These are phyloP conservation scores for Athalia circularis DNA, from an alignment of 2,888 invertebrate species.

Conservation along the genomic window DNA sequence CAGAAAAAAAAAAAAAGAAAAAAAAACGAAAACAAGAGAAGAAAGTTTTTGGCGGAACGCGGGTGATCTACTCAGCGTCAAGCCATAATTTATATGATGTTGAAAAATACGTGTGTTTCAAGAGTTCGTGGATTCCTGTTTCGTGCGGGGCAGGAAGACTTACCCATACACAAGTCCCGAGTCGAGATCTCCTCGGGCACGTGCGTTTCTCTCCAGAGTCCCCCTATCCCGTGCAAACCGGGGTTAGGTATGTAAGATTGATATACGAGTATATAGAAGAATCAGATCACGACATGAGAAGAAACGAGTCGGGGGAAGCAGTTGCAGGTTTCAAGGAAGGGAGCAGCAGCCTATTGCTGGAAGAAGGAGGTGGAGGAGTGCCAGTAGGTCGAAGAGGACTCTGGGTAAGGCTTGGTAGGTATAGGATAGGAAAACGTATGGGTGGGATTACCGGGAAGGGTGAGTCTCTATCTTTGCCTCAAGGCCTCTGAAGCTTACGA, in stretches of 20 bases:
- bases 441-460: constrained; percentile 43
- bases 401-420: background rate
- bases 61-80: too few relatives aligned
- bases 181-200: background rate
- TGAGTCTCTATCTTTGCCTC: constrained; percentile 43
- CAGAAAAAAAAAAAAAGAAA: too few relatives aligned
- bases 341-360: too few relatives aligned
- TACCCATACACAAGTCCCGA: too few relatives aligned
- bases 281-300: constrained; percentile 16
- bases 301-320: background rate
- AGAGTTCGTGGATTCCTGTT: too few relatives aligned
- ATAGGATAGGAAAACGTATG: constrained; percentile 41
- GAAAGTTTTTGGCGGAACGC: too few relatives aligned
- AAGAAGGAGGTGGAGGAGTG: constrained; percentile 1
- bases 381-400: constrained; percentile 5
- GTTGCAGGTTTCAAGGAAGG: background rate
- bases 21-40: too few relatives aligned
- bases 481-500: constrained; percentile 38
- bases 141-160: too few relatives aligned
- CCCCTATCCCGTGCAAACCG: background rate
- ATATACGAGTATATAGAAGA: constrained; percentile 37
- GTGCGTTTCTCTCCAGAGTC: background rate
- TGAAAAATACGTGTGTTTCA: too few relatives aligned
- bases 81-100: too few relatives aligned
- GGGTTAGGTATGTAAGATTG: constrained; percentile 5